Evolutionary conservation across 2,888 invertebrate genomes (phyloP), one percentile per base, ranked within the genome.

Genomic region (Diarsia rubi): DNA sequence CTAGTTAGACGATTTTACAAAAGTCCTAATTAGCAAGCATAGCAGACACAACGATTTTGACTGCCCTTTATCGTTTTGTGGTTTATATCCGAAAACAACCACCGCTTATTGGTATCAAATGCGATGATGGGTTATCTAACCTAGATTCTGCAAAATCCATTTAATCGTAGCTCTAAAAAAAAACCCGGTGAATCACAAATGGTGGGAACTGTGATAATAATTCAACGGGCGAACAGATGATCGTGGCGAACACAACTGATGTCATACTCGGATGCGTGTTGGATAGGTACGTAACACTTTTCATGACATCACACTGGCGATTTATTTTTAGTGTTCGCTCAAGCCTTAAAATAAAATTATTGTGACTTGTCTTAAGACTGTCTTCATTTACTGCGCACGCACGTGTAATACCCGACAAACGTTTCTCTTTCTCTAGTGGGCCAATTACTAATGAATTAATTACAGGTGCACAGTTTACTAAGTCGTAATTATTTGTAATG

Each of bases 221-320:
- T 93, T 93, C 89, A 92, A 88, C 89, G 85, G 85, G 86, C 84
- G 90, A 93, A 90, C 93, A 92, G 91, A 94, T 92, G 93, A 93
- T 92, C 89, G 92, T 88, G 87, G 90, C 91, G 87, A 90, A 89
- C 83, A 83, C 86, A 91, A 92, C 94, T 96, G 95, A 96, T 96
- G 96, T 95, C 96, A 95, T 95, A 94, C 91, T 89, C 91, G 85
- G 90, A 92, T 93, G 92, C 93, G 94, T 93, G 93, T 94, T 87
- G 84, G 88, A 86, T 88, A 88, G 90, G 91, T 94, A 94, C 94
- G 95, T 94, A 94, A 95, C 94, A 94, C 92, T 87, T 92, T 93
- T 93, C 91, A 94, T 96, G 95, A 96, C 96, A 95, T 96, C 96
- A 96, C 95, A 95, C 90, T 87, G 90, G 87, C 91, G 92, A 93